phyloP scores from a whole-genome alignment of 2,888 invertebrate genomes.

The Netelia fuscicornis region DNA sequence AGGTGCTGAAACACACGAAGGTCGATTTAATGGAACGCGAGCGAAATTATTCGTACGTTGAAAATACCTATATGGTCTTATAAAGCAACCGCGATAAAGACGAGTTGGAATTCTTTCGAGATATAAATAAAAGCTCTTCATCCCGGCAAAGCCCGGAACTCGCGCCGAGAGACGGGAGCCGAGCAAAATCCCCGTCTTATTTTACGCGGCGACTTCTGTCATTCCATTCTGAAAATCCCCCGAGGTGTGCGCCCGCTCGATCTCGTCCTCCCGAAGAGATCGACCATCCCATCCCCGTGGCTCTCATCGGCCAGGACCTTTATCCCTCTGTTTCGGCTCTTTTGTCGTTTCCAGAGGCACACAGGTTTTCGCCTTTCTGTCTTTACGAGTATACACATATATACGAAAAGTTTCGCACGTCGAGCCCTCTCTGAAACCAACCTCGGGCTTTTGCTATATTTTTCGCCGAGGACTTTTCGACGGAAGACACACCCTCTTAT shows the following conservation, averaged over 20 bases:
- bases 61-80: too few species aligned
- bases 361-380: not conserved
- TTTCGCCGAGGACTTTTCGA: constrained; percentile 58
- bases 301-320: constrained; percentile 23
- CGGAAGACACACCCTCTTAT: constrained; percentile 15
- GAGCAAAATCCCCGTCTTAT: constrained; percentile 63
- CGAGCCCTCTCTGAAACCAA: constrained; percentile 41
- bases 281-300: constrained; percentile 14
- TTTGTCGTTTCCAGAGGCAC: constrained; percentile 51
- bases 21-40: not conserved
- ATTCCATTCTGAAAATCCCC: constrained; percentile 53
- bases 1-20: constrained; percentile 86
- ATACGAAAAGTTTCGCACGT: constrained; percentile 66
- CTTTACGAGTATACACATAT: not conserved
- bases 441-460: constrained; percentile 45
- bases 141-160: constrained; percentile 42
- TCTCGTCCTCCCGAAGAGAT: constrained; percentile 35
- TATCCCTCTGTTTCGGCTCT: constrained; percentile 47
- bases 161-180: constrained; percentile 43
- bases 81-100: constrained; percentile 11
- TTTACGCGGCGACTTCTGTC: constrained; percentile 56
- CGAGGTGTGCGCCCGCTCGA: constrained; percentile 47
- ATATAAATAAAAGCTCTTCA: constrained; percentile 58
- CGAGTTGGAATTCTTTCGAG: constrained; percentile 24
- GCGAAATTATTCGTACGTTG: too few species aligned